Conservation (phyloP, 2,797 vertebrate genomes). For the Chanos chanos region DNA sequence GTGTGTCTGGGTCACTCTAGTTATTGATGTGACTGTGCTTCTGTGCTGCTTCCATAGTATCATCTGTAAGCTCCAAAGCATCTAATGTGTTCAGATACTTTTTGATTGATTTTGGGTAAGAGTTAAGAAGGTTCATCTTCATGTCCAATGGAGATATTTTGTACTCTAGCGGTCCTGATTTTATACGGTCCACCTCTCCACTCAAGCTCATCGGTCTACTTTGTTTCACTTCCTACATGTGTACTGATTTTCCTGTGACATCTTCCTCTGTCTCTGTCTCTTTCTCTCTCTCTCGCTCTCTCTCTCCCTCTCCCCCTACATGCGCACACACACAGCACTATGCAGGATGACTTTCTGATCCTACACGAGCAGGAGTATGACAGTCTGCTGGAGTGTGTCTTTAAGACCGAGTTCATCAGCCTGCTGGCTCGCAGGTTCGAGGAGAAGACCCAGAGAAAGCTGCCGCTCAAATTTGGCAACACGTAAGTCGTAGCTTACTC, state of each 20-base stretch:
- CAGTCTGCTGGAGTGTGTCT: conserved; percentile 92
- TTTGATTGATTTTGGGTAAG: too few species aligned
- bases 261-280: neutral
- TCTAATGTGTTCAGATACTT: too few species aligned
- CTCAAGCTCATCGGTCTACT: neutral
- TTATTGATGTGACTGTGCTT: too few species aligned
- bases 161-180: too few species aligned
- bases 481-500: conserved; percentile 74
- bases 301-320: neutral
- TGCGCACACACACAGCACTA: conserved; percentile 66
- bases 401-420: conserved; percentile 97
- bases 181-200: too few species aligned
- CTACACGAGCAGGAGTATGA: conserved; percentile 97
- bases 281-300: neutral
- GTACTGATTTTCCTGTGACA: neutral
- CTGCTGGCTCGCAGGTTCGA: conserved; percentile 87
- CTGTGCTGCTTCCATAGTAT: too few species aligned
- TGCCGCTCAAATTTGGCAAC: conserved; percentile 93
- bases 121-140: too few species aligned
- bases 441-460: conserved; percentile 90
- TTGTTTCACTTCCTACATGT: neutral
- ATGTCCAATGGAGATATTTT: too few species aligned
- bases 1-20: conserved; percentile 41
- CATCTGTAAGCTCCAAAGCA: too few species aligned
- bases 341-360: conserved; percentile 95